Evolutionary conservation across 2,888 invertebrate species (phyloP).

Genomic region (Boloria selene): DNA sequence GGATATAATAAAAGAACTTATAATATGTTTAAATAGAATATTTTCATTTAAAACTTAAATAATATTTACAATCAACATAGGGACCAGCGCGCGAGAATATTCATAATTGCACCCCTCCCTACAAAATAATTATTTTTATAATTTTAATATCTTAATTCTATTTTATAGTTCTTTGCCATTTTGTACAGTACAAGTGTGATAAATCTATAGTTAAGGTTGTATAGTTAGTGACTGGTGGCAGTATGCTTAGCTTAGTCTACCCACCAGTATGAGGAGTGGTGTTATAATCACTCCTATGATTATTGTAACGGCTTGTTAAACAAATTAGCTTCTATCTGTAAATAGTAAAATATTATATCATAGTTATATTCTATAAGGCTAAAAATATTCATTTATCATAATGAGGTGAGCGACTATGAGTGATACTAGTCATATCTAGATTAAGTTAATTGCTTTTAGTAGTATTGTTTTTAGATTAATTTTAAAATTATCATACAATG

Average conservation of each 20-base stretch:
- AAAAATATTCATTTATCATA: slow-evolving; percentile 58
- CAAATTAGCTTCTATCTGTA: slow-evolving; percentile 66
- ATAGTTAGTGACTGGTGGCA: slow-evolving; percentile 51
- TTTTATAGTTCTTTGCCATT: slow-evolving; percentile 62
- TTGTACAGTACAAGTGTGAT: slow-evolving; percentile 76
- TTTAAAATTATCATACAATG: not conserved
- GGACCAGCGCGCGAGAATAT: slow-evolving; percentile 35
- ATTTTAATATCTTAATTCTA: slow-evolving; percentile 33
- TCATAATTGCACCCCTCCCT: slow-evolving; percentile 34
- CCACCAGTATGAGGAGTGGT: slow-evolving; percentile 62
- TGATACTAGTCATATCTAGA: not conserved
- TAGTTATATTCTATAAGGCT: slow-evolving; percentile 57
- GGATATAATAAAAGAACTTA: not conserved
- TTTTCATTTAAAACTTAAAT: slow-evolving; percentile 2
- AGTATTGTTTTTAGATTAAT: not conserved
- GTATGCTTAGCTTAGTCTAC: slow-evolving; percentile 53
- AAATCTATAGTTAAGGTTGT: slow-evolving; percentile 52
- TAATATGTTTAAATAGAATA: not conserved
- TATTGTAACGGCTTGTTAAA: slow-evolving; percentile 60
- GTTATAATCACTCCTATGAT: slow-evolving; percentile 72
- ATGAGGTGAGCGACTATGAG: slow-evolving; percentile 14
- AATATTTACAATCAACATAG: slow-evolving; percentile 23
- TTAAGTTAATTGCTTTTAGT: not conserved
- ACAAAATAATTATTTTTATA: slow-evolving; percentile 31
- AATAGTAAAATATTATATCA: slow-evolving; percentile 54